Base-by-base conservation (phyloP, 2,113 vertebrate genomes). In the Ictalurus punctatus region DNA sequence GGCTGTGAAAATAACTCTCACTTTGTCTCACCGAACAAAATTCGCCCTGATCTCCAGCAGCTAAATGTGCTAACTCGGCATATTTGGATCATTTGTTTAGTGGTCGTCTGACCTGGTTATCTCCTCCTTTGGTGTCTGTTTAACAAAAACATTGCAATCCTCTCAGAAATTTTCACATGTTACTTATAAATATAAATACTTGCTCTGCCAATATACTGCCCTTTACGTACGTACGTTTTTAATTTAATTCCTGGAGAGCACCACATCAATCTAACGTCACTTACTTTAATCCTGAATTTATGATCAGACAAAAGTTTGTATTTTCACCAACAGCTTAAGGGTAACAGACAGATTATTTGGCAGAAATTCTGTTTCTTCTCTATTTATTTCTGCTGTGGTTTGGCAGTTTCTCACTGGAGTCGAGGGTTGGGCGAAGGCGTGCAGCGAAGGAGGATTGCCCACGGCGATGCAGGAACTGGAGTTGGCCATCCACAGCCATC, bases 361-460 rank as follows among this genome's bases (percentile, higher is more conserved):
- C 17, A 59, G 40, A 6, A 23, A 61, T 25, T 40, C 5, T 40
- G 56, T 65, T 48, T 83, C 58, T 73, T 52, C 59, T 63, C 88
- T 73, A 84, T 83, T 87, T 94, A 91, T 73, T 10, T 84, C 23
- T 84, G 44, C 94, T 95, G 81, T 90, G 16, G 17, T 89, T 61
- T 10, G 58, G 23, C 65, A 99, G 98, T 99, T 99, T 91, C 94
- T 98, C 82, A 96, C 96, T 1, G 96, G 96, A 88, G 97, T 99
- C 79, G 97, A 98, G 40, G 96, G 96, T 0, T 99, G 98, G 98
- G 97, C 97, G 84, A 98, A 98, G 94, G 95, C 95, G 90, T 99
- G 98, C 92, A 97, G 97, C n/a, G 98, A 99, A 40, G 97, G 97
- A 27, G 94, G 96, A 73, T 94, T 99, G 87, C 98, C 98, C 0